These are phyloP conservation scores for Sebastes goodei DNA, from an alignment of 2,797 vertebrate genomes.

Conservation along the genomic window DNA sequence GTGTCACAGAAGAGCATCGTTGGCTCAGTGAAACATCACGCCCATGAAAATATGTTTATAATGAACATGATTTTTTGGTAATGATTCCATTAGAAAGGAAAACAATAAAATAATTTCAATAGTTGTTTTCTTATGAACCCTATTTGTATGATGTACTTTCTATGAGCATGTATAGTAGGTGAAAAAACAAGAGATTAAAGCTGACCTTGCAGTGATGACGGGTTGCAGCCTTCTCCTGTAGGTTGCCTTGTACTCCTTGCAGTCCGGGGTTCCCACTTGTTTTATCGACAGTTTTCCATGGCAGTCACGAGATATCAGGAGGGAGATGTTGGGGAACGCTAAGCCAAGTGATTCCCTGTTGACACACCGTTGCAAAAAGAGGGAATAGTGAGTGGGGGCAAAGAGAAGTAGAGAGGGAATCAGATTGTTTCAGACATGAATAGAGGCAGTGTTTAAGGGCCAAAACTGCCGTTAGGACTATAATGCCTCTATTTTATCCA, in stretches of 20 bases:
- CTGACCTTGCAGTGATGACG: conserved; percentile 72
- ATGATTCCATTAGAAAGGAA: background rate
- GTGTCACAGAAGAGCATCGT: background rate
- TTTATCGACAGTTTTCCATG: conserved; percentile 28
- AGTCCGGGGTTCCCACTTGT: conserved; percentile 18
- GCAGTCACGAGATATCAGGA: conserved; percentile 36
- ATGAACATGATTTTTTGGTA: background rate
- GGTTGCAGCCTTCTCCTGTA: background rate
- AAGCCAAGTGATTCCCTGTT: conserved; percentile 56
- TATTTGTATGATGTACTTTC: background rate
- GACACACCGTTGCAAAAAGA: conserved; percentile 51
- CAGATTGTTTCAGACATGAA: conserved; percentile 81
- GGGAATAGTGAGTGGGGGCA: conserved; percentile 47
- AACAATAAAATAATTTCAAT: background rate
- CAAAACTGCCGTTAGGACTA: conserved; percentile 75
- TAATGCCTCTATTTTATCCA: conserved; percentile 82
- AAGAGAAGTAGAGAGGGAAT: conserved; percentile 66
- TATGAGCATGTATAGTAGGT: background rate
- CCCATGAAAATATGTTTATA: background rate
- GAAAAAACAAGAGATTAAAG: background rate
- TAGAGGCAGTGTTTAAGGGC: conserved; percentile 80
- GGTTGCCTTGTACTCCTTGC: conserved; percentile 7
- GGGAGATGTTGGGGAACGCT: conserved; percentile 39
- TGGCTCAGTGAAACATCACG: background rate
- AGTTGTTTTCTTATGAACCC: background rate